A percentile compares a stretch with the other conserved stretches of the same genome.
Evolutionary conservation across 1,140 invertebrate genomes (phyloP).

Genomic region (Cotesia vestalis): DNA sequence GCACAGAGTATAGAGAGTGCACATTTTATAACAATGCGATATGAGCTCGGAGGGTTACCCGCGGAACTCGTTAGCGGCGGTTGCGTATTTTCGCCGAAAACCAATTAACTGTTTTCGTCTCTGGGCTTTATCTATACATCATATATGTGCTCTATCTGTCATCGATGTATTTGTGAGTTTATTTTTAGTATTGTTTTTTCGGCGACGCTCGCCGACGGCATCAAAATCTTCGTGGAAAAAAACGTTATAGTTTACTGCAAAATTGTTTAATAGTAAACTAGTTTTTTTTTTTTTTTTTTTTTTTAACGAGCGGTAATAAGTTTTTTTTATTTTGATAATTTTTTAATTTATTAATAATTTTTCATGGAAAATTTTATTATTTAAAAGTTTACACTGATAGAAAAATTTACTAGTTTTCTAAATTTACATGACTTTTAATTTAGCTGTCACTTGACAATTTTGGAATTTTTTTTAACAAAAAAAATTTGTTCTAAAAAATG

Average conservation of each 20-base stretch:
- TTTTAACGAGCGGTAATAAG: not conserved
- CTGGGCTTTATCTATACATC: conserved; percentile 47
- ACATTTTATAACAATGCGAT: conserved; percentile 17
- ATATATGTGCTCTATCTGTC: not conserved
- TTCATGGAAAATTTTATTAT: not conserved
- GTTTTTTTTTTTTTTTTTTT: not conserved
- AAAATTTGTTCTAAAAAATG: too few species aligned
- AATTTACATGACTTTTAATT: too few species aligned
- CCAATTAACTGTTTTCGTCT: conserved; percentile 58
- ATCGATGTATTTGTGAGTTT: not conserved
- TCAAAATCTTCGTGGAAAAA: not conserved
- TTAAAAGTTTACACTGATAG: too few species aligned
- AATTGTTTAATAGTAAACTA: not conserved
- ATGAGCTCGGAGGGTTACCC: conserved; percentile 12
- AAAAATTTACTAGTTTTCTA: too few species aligned
- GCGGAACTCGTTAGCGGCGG: conserved; percentile 32
- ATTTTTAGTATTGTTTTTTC: not conserved
- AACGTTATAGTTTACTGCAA: not conserved
- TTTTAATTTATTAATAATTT: too few species aligned
- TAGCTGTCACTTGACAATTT: too few species aligned
- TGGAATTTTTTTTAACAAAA: too few species aligned
- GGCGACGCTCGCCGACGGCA: not conserved
- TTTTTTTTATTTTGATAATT: not conserved
- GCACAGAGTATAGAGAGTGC: not conserved
- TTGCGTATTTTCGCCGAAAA: conserved; percentile 54